Base-by-base conservation (phyloP, 1,140 invertebrate genomes). In the Aethina tumida region DNA sequence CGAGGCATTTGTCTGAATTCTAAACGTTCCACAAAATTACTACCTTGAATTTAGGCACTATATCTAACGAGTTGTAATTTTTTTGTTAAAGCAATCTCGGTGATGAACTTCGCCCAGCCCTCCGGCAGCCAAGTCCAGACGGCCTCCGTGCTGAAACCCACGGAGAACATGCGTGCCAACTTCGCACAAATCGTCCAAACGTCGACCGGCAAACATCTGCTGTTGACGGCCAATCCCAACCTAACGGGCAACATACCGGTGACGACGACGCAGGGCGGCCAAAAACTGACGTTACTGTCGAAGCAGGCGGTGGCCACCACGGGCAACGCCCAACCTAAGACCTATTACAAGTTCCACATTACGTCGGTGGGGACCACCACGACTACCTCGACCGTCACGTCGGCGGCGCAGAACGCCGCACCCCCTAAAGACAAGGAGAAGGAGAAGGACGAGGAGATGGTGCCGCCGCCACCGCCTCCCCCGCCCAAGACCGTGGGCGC, bases 101-200 rank as follows among this genome's bases (percentile, higher is more conserved):
- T 69, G 14, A 63, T 60, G 33, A 63, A 68, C 16, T 56, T 69
- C 37, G 44, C 50, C 9, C 53, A 55, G 18, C 49, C 55, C 3
- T 39, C 59, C 9, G 50, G 46, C 13, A 62, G 58, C 30, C 42
- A 62, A 29, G 58, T 61, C 9, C 45, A 60, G 4, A 42, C 57
- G 21, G 41, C 69, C 27, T 62, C 67, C 9, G 56, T 68, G 16
- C 49, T 56, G 27, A 60, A 59, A 41, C 36, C 53, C 9, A 21
- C 51, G 6, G 58, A 58, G 41, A 57, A 60, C 36, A 46, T 57
- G 29, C 47, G 49, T 7, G 51, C 51, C 20, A 52, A 50, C 46
- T 59, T 74, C 47, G 72, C 71, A 38, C 78, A 81, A 47, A 59
- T 83, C 19, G 75, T 83, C 10, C 79, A 82, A 55, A 81, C 79